phyloP scores from a whole-genome alignment of 2,888 invertebrate species.

The Aphidoletes aphidimyza region DNA sequence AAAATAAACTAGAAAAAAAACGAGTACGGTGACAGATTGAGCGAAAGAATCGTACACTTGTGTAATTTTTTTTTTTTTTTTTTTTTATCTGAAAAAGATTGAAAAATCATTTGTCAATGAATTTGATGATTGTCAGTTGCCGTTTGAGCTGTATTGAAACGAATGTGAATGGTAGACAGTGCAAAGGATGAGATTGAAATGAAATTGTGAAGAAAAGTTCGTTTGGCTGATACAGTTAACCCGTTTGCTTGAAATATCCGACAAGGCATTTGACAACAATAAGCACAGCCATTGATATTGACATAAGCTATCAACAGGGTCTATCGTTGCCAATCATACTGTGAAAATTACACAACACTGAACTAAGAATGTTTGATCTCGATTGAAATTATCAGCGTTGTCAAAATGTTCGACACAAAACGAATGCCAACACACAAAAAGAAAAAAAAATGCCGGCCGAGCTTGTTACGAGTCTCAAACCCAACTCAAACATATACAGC shows the following conservation, averaged over 20 bases:
- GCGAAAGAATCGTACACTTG: too few relatives aligned
- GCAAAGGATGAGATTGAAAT: too few relatives aligned
- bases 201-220: too few relatives aligned
- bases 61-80: too few relatives aligned
- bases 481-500: neutral
- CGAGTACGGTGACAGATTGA: too few relatives aligned
- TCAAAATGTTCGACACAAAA: neutral
- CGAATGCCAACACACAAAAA: neutral
- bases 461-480: too few relatives aligned
- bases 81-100: too few relatives aligned
- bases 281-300: neutral
- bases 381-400: neutral
- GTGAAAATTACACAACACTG: conserved; percentile 8
- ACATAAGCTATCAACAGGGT: neutral
- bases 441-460: neutral
- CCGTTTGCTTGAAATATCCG: neutral
- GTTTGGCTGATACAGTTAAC: neutral
- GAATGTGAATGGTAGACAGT: too few relatives aligned
- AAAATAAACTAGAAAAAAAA: too few relatives aligned
- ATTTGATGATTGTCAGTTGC: neutral
- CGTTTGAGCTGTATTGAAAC: too few relatives aligned
- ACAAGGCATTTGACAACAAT: conserved; percentile 25
- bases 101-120: conserved; percentile 26
- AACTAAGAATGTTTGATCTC: conserved; percentile 15
- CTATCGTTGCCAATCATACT: conserved; percentile 9